A percentile compares a stretch with the other conserved stretches of the same genome.
Evolutionary conservation across 2,797 vertebrate species (phyloP).

Genomic region (Liasis olivaceus): DNA sequence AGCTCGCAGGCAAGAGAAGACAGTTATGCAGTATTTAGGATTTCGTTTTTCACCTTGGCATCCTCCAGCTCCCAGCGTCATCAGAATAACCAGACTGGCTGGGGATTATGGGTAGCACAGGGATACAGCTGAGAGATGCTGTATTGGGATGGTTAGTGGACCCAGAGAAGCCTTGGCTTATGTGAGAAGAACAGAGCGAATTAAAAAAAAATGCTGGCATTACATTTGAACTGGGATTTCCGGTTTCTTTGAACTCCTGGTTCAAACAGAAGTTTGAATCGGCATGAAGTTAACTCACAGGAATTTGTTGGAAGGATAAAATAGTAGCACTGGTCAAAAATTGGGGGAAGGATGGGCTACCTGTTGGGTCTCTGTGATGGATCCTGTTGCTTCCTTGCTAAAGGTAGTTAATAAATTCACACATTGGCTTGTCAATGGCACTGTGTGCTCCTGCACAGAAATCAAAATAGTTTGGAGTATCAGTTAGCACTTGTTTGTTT

Average conservation of each 20-base stretch:
- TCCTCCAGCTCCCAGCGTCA: background rate
- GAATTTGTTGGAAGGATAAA: background rate
- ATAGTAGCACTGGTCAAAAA: background rate
- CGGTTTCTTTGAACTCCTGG: background rate
- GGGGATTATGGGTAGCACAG: background rate
- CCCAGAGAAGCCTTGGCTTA: background rate
- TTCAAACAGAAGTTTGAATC: background rate
- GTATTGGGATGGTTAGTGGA: background rate
- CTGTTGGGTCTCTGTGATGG: background rate
- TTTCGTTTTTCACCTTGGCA: background rate
- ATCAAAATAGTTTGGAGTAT: too few relatives aligned
- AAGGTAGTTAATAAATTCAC: background rate
- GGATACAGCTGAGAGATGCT: background rate
- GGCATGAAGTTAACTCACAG: too few relatives aligned
- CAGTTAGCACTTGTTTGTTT: too few relatives aligned
- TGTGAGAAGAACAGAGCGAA: background rate
- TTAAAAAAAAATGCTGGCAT: background rate
- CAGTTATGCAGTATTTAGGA: background rate
- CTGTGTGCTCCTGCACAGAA: background rate
- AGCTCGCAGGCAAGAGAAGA: background rate
- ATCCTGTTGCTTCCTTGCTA: background rate
- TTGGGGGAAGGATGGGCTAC: background rate
- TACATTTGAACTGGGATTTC: background rate
- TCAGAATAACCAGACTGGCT: background rate
- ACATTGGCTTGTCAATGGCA: background rate